Evolutionary conservation across 2,888 invertebrate genomes (phyloP).

Genomic region (Beris chalybata): DNA sequence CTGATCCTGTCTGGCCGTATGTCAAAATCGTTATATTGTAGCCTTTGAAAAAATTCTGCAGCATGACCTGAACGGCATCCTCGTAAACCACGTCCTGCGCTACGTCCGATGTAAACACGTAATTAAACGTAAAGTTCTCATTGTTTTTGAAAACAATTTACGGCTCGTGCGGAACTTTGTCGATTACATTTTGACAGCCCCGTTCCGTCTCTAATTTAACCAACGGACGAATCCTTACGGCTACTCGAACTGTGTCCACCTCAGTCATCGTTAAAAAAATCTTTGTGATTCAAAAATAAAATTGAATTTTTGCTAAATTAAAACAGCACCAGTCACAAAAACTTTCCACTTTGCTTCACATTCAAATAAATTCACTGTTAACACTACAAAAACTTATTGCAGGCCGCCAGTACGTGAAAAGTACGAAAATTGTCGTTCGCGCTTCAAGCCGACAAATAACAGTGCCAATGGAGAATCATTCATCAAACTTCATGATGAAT

Average conservation of each 20-base stretch:
- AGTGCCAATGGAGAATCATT: too few species aligned
- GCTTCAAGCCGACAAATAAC: too few species aligned
- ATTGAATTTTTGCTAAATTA: too few species aligned
- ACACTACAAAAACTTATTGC: too few species aligned
- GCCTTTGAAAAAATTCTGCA: slow-evolving; percentile 79
- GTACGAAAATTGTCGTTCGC: too few species aligned
- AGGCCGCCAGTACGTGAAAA: too few species aligned
- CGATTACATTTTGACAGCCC: slow-evolving; percentile 75
- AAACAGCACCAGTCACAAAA: too few species aligned
- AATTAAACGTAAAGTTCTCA: slow-evolving; percentile 80
- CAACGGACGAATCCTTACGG: slow-evolving; percentile 79
- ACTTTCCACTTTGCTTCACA: too few species aligned
- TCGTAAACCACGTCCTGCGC: slow-evolving; percentile 75
- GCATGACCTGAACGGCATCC: slow-evolving; percentile 69
- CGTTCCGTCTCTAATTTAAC: slow-evolving; percentile 70
- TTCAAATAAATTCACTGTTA: too few species aligned
- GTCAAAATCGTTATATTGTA: slow-evolving; percentile 93
- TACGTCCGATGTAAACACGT: slow-evolving; percentile 73
- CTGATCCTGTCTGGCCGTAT: slow-evolving; percentile 94
- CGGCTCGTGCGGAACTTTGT: slow-evolving; percentile 64
- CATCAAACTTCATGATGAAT: too few species aligned
- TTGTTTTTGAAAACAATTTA: slow-evolving; percentile 72
- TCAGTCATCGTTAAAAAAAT: slow-evolving; percentile 13
- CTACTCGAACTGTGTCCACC: slow-evolving; percentile 62
- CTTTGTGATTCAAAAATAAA: too few species aligned